Percentiles rank a stretch among this genome's conserved stretches.
phyloP scores from a whole-genome alignment of 2,113 vertebrate species.

The Halichoeres trimaculatus region DNA sequence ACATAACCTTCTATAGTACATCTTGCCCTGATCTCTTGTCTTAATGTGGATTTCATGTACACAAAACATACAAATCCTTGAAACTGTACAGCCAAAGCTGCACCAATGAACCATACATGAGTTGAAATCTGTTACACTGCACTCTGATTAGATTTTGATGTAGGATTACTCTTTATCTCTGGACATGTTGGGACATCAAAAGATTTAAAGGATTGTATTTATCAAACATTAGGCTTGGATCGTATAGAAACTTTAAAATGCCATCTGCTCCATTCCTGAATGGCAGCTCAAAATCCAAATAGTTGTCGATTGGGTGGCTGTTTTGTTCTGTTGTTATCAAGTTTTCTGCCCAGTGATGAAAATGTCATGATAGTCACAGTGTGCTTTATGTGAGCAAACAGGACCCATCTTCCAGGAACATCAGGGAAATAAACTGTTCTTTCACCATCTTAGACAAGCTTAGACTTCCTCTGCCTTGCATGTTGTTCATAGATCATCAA shows the following conservation, averaged over 20 bases:
- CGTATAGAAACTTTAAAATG: slow-evolving; percentile 1
- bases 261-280: neutral
- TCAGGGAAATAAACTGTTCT: slow-evolving; percentile 12
- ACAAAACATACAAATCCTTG: slow-evolving; percentile 4
- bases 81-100: slow-evolving; percentile 7
- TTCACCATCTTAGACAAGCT: slow-evolving; percentile 37
- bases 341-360: slow-evolving; percentile 33
- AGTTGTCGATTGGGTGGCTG: neutral
- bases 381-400: slow-evolving; percentile 5
- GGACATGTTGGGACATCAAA: slow-evolving; percentile 16
- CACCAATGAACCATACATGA: neutral
- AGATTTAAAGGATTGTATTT: slow-evolving; percentile 29
- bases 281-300: neutral
- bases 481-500: slow-evolving; percentile 52
- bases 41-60: slow-evolving; percentile 5
- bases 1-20: neutral
- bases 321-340: too few relatives aligned
- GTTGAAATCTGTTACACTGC: slow-evolving; percentile 25
- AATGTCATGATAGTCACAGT: slow-evolving; percentile 24
- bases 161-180: slow-evolving; percentile 36
- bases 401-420: slow-evolving; percentile 12
- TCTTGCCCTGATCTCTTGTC: neutral
- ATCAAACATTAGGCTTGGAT: slow-evolving; percentile 2
- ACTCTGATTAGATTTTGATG: slow-evolving; percentile 43
- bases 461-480: slow-evolving; percentile 16